Evolutionary conservation across 53 echinoderm and acorn worm genomes (phyloP), one percentile per base, ranked within the genome.

Genomic region (Paelopatides confundens): DNA sequence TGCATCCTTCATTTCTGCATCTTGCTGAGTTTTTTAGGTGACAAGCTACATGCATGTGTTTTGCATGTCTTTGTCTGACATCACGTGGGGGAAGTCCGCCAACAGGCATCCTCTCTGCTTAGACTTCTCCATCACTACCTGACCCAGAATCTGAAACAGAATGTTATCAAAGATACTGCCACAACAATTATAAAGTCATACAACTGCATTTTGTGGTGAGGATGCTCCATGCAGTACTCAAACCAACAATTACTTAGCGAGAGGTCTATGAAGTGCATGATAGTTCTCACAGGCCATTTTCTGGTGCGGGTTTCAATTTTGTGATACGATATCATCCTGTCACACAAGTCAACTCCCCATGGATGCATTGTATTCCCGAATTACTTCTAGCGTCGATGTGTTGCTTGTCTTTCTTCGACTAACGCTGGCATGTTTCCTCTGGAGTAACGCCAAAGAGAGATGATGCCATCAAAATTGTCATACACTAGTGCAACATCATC

Each of bases 401-500:
- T 35, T 82, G 17, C 63, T 82, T 82, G 62, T 53, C 83, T n/a
- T 53, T 62, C 47, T 53, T 62, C 17, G 58, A 58, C 63, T 62
- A 82, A 62, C 63, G 83, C 31, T 5, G 32, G 31, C 54, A 53
- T 14, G 34, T 53, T 62, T 82, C 83, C 33, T 54, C 28, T 1
- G 32, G 54, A 39, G 37, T 47, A 13, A 82, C 5, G 32, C 83
- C 83, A 53, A 62, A 28, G 63, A 31, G 1, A 28, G 54, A 58
- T 50, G 83, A 82, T 53, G 63, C 83, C 63, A 82, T 53, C 33
- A 62, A 33, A 58, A n/a, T 82, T 82, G 83, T 82, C 83, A 53
- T 49, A 58, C 62, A 82, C 58, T 15, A 82, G 0, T 27, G 40
- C 2, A 32, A 82, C 4, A 47, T 62, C 83, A 54, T 62, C 83